Base-by-base conservation (phyloP, 2,888 invertebrate genomes). In the Habrosyne pyritoides region DNA sequence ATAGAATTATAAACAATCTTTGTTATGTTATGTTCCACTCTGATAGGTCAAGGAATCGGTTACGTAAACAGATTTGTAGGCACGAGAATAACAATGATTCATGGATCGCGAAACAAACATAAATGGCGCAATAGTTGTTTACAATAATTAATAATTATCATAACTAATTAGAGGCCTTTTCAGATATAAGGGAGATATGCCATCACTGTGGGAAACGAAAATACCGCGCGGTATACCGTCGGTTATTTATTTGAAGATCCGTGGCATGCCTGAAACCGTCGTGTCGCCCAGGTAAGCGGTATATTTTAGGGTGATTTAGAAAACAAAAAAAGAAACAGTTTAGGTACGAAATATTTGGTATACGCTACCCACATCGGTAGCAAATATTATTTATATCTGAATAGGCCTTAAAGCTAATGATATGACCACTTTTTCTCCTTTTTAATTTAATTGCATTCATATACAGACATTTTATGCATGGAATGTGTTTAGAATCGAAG, bases 341-440 rank as follows among this genome's bases (percentile, higher is more conserved):
- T n/a, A n/a, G n/a, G n/a, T n/a, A n/a, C n/a, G n/a, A n/a, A n/a
- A n/a, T n/a, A n/a, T n/a, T n/a, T n/a, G n/a, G n/a, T n/a, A n/a
- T n/a, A n/a, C n/a, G n/a, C n/a, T n/a, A n/a, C n/a, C n/a, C n/a
- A n/a, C n/a, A n/a, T n/a, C n/a, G n/a, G n/a, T n/a, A n/a, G n/a
- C n/a, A n/a, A n/a, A n/a, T n/a, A n/a, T n/a, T n/a, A n/a, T n/a
- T n/a, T n/a, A n/a, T 46, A 18, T 22, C 22, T 36, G 18, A 61
- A 51, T n/a, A 3, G 24, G 21, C 5, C 53, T 42, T 28, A 42
- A 24, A 24, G 49, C n/a, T 22, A 46, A 26, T 21, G 55, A 54
- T 52, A 47, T 53, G 10, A 14, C 36, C 6, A 14, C 36, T 7
- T 14, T 14, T 36, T 36, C 36, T 14, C 36, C 1, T 33, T 12